Percentiles rank a stretch among this genome's conserved stretches.
Evolutionary conservation across 2,797 vertebrate genomes (phyloP).

Genomic region (Lutjanus campechanus): DNA sequence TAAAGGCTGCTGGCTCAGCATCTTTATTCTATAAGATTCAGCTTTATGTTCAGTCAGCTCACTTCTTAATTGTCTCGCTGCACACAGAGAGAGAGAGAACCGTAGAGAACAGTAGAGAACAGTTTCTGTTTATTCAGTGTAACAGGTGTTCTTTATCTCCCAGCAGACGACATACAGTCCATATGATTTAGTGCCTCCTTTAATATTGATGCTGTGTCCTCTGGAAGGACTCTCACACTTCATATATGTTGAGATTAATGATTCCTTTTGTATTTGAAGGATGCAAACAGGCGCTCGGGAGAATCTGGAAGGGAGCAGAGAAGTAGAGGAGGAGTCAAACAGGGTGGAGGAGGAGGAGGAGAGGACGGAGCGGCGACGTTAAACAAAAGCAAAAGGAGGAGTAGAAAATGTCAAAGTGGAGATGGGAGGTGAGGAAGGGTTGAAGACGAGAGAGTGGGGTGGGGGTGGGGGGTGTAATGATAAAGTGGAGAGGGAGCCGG

Average conservation of each 20-base stretch:
- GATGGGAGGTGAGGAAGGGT: neutral
- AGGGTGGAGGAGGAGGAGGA: constrained; percentile 17
- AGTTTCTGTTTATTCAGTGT: constrained; percentile 30
- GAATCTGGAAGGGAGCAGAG: constrained; percentile 31
- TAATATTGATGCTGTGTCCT: constrained; percentile 16
- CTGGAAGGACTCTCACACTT: constrained; percentile 5
- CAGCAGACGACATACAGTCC: neutral
- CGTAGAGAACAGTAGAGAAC: constrained; percentile 28
- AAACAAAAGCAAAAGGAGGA: neutral
- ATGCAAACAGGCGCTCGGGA: constrained; percentile 10
- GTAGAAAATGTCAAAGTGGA: constrained; percentile 3
- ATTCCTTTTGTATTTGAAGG: constrained; percentile 30
- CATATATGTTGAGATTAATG: constrained; percentile 38
- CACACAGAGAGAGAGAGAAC: constrained; percentile 20
- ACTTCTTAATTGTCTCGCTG: constrained; percentile 51
- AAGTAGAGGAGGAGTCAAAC: constrained; percentile 35
- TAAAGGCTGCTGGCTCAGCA: constrained; percentile 66
- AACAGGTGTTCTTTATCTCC: constrained; percentile 64
- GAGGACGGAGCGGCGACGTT: neutral
- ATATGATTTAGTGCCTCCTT: constrained; percentile 23
- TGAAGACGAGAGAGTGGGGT: constrained; percentile 8
- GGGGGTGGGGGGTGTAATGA: neutral
- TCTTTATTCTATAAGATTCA: constrained; percentile 56
- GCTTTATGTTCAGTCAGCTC: constrained; percentile 71
- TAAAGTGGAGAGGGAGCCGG: constrained; percentile 18